Base-by-base conservation (phyloP, 2,888 invertebrate species). In the Apamea sordens region DNA sequence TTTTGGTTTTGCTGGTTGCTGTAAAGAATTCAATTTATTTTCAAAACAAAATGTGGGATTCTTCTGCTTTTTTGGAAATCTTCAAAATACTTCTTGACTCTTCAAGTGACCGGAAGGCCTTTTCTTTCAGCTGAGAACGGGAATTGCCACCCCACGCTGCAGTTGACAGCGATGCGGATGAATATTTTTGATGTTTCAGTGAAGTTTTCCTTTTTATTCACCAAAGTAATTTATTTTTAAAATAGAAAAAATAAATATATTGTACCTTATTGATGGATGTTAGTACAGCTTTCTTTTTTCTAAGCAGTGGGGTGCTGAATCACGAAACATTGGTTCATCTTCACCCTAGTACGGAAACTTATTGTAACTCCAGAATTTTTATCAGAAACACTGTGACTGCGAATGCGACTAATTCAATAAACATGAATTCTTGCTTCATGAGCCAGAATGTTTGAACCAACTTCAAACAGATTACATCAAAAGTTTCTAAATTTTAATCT, bases 401-500 rank as follows among this genome's bases (percentile, higher is more conserved):
- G 69, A 71, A 64, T 74, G 75, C 41, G 47, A 76, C 76, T 82
- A 86, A 89, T 89, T 89, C 77, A 79, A 83, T 86, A 64, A 87
- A 79, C 79, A 50, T 69, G 73, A 75, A 77, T 76, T 77, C 74
- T 83, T 80, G 79, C 76, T 79, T 77, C 83, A 80, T 83, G 80
- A 84, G 73, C 61, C 69, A 71, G 67, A 89, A 87, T 77, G 71
- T 83, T 85, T 63, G 63, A 56, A 21, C 32, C 69, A 76, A 76
- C 86, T 85, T 81, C 70, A 83, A 83, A 84, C 82, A 79, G 85
- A 87, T 91, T 88, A 88, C 82, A 86, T 88, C 83, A 86, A 87
- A 89, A 90, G 79, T 86, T 89, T 88, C 78, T 64, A 86, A 86
- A 84, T 85, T 87, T 83, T 86, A 77, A 85, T 87, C 83, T 84